Percentiles rank a stretch among this genome's conserved stretches.
These are phyloP conservation scores for Torymus tubicola DNA, from an alignment of 2,888 invertebrate genomes.

Conservation along the genomic window DNA sequence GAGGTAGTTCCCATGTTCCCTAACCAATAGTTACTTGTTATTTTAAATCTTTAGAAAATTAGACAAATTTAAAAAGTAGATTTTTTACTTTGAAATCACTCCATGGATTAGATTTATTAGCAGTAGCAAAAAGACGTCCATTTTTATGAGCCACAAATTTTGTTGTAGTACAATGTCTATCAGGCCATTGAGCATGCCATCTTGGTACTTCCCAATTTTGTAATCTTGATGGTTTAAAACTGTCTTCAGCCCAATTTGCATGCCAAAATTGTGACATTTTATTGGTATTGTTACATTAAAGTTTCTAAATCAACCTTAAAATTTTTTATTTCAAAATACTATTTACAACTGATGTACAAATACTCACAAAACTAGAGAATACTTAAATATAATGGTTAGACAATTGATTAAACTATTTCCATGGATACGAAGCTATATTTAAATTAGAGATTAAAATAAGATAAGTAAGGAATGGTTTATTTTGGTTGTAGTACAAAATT, in stretches of 20 bases:
- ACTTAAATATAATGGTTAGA: slow-evolving; percentile 29
- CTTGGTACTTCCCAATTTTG: slow-evolving; percentile 69
- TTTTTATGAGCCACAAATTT: slow-evolving; percentile 63
- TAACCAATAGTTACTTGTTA: slow-evolving; percentile 15
- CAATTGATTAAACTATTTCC: slow-evolving; percentile 45
- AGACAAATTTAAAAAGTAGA: not conserved
- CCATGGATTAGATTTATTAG: slow-evolving; percentile 63
- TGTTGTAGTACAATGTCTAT: slow-evolving; percentile 64
- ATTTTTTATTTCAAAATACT: slow-evolving; percentile 21
- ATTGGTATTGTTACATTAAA: not conserved
- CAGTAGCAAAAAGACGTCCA: slow-evolving; percentile 62
- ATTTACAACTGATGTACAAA: not conserved
- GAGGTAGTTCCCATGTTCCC: slow-evolving; percentile 66
- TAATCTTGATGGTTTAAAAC: slow-evolving; percentile 64
- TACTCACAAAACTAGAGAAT: no score
- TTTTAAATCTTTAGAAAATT: not conserved
- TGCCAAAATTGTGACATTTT: slow-evolving; percentile 69
- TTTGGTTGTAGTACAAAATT: slow-evolving; percentile 81
- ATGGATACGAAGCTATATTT: slow-evolving; percentile 45
- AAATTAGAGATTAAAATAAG: slow-evolving; percentile 27
- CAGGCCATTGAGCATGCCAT: slow-evolving; percentile 67
- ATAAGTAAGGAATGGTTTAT: slow-evolving; percentile 48
- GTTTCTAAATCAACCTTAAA: slow-evolving; percentile 1
- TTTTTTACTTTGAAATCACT: slow-evolving; percentile 64
- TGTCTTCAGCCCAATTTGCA: slow-evolving; percentile 66